Percentiles rank a stretch among this genome's conserved stretches.
These are phyloP conservation scores for Artibeus lituratus DNA, from an alignment of 2,797 vertebrate genomes.

Conservation along the genomic window DNA sequence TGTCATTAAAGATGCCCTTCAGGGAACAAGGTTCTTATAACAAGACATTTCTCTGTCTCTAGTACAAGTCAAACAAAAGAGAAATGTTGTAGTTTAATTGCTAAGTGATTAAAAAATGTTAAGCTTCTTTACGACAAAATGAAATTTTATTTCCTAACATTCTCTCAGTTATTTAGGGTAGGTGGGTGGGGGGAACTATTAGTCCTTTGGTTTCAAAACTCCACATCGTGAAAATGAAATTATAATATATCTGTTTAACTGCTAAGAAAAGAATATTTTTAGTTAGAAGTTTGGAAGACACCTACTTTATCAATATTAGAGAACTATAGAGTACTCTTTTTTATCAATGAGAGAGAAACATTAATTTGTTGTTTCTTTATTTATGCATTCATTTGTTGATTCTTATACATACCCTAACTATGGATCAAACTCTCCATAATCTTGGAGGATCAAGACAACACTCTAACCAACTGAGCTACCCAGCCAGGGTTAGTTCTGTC, in stretches of 20 bases:
- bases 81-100: not conserved
- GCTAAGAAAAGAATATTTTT: not conserved
- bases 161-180: not conserved
- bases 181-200: not conserved
- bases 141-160: slow-evolving; percentile 2
- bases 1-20: not conserved
- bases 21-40: not conserved
- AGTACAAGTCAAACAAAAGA: not conserved
- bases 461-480: not conserved
- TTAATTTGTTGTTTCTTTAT: not conserved
- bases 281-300: not conserved
- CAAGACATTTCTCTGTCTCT: not conserved
- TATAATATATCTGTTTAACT: not conserved
- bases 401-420: not conserved
- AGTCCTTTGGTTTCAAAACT: slow-evolving; percentile 28
- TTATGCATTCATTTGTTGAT: not conserved
- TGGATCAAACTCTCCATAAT: not conserved
- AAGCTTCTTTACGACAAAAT: slow-evolving; percentile 26
- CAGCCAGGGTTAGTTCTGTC: not conserved
- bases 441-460: not conserved
- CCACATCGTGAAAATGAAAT: not conserved
- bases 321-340: not conserved
- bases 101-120: not conserved
- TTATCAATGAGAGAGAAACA: no score
- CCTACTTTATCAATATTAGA: not conserved